Base-by-base conservation (phyloP, 37 sponge, comb jelly and placozoan genomes). In the Beroe ovata region DNA sequence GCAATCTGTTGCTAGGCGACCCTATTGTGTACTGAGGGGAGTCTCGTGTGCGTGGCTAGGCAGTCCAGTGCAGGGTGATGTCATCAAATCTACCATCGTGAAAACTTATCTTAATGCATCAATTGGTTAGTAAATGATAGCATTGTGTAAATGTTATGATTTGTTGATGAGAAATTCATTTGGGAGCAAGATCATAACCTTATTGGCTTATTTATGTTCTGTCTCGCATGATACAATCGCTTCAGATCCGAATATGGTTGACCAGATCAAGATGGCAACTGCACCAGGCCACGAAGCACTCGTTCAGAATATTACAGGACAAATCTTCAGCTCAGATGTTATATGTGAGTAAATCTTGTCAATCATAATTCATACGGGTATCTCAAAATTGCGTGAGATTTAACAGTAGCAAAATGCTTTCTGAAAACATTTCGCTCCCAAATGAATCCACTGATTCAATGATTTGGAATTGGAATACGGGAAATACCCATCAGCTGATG, bases 41-140 rank as follows among this genome's bases (percentile, higher is more conserved):
- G 71, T 69, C 8, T 36, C 38, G 26, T 69, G 38, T 36, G 6
- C 71, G 8, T 69, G 71, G 71, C 19, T 69, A 21, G 71, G 71
- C 20, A 25, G 1, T 8, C 71, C 71, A 6, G 4, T 35, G 20
- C 38, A 69, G 71, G 71, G 20, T 35, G 38, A 28, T 25, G 14
- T 69, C 20, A 29, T 69, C 38, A 69, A 69, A 21, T 29, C 71
- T 21, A 35, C 36, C 38, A 69, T 69, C 71, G 4, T 69, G 38
- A 69, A 69, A 35, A 69, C 71, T 28, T 69, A 36, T 38, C 36
- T 36, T 6, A 38, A 4, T 19, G 71, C 71, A 28, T 8, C 3
- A 3, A 35, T 69, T 69, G 71, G 71, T 69, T n/a, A n/a, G n/a
- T n/a, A n/a, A n/a, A n/a, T n/a, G n/a, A n/a, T n/a, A 58, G 59